Conservation (phyloP, 2,888 invertebrate genomes). For the Phragmatobia fuliginosa region DNA sequence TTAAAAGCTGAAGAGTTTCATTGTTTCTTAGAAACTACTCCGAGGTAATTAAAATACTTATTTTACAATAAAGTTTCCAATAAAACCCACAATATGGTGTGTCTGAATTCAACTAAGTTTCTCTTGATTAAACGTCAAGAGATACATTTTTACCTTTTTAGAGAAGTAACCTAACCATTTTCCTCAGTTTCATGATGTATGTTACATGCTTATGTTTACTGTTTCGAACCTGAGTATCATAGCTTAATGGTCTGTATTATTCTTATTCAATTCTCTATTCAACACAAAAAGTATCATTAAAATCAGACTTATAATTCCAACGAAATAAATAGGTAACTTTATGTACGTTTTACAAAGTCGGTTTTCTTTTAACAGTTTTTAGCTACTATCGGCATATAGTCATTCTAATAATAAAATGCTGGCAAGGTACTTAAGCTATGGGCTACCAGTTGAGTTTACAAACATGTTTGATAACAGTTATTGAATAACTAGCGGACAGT, state of each 20-base stretch:
- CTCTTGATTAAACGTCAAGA: not conserved
- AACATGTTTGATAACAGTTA: constrained; percentile 55
- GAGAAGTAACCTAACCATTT: too few species aligned
- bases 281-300: not conserved
- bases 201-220: not conserved
- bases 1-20: too few species aligned
- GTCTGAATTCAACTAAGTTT: not conserved
- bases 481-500: constrained; percentile 52
- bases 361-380: constrained; percentile 6
- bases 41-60: not conserved
- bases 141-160: not conserved
- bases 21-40: too few species aligned
- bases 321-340: not conserved
- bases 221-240: too few species aligned
- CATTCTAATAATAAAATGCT: constrained; percentile 26
- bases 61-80: not conserved
- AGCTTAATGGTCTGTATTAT: not conserved
- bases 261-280: not conserved
- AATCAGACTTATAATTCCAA: not conserved
- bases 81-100: not conserved
- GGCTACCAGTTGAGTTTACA: constrained; percentile 41
- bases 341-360: too few species aligned
- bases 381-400: not conserved
- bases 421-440: constrained; percentile 27
- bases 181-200: not conserved